A percentile compares a stretch with the other conserved stretches of the same genome.
phyloP scores from a whole-genome alignment of 1,140 invertebrate species.

The Sarcophaga bullata region DNA sequence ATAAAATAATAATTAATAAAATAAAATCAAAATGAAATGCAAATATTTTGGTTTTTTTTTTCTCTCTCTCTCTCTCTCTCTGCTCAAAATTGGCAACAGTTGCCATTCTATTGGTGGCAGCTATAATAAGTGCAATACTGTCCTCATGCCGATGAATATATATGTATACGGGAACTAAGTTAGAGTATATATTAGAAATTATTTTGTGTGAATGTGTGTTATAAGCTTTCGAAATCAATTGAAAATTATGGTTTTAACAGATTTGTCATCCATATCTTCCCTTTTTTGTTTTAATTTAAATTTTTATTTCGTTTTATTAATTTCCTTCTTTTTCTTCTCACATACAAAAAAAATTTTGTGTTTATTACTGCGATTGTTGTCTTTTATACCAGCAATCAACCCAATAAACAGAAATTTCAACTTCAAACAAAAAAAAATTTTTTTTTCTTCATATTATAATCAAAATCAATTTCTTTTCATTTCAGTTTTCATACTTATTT shows the following conservation, averaged over 20 bases:
- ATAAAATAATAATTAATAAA: neutral
- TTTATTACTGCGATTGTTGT: neutral
- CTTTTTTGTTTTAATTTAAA: neutral
- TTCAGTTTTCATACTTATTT: too few species aligned
- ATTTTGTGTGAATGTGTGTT: neutral
- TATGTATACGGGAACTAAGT: too few species aligned
- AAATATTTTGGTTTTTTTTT: neutral
- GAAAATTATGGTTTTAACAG: constrained; percentile 25
- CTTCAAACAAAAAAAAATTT: too few species aligned
- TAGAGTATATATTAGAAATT: neutral
- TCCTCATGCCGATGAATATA: too few species aligned
- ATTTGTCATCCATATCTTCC: neutral
- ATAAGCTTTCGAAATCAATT: constrained; percentile 32
- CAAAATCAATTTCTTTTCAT: too few species aligned
- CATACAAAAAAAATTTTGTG: neutral
- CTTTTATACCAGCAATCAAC: neutral
- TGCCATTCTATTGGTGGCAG: neutral
- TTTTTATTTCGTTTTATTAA: neutral
- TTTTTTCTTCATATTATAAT: too few species aligned
- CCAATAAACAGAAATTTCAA: too few species aligned
- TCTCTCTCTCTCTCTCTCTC: too few species aligned
- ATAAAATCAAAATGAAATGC: neutral
- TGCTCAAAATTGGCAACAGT: neutral
- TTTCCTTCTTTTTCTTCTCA: neutral
- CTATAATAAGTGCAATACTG: too few species aligned